Percentiles rank a stretch among this genome's conserved stretches.
phyloP scores from a whole-genome alignment of 2,888 invertebrate genomes.

The Ceramica pisi region DNA sequence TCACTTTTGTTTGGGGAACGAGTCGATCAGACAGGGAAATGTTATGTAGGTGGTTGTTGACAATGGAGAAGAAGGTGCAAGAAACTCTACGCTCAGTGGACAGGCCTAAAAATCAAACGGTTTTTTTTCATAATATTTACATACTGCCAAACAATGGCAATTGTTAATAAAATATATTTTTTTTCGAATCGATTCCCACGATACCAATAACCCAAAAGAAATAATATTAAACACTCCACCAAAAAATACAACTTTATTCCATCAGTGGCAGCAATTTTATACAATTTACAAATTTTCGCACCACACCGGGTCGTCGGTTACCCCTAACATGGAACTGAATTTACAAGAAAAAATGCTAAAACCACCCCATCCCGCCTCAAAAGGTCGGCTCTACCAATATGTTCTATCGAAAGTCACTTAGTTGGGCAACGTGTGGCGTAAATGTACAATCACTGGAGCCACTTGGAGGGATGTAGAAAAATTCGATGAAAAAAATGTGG shows the following conservation, averaged over 20 bases:
- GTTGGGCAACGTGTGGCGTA: slow-evolving; percentile 71
- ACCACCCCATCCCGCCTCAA: slow-evolving; percentile 78
- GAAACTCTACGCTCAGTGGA: too few species aligned
- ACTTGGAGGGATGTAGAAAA: slow-evolving; percentile 67
- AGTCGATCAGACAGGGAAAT: too few species aligned
- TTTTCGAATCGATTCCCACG: background rate
- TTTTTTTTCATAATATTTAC: too few species aligned
- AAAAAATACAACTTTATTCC: slow-evolving; percentile 55
- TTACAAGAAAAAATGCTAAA: slow-evolving; percentile 85
- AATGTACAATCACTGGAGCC: slow-evolving; percentile 71
- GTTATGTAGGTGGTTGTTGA: too few species aligned
- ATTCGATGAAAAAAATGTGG: slow-evolving; percentile 32
- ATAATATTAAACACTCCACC: slow-evolving; percentile 38
- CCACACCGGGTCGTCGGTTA: slow-evolving; percentile 55
- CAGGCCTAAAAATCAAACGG: too few species aligned
- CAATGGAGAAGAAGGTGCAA: too few species aligned
- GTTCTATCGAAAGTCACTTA: slow-evolving; percentile 88
- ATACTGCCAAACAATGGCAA: too few species aligned
- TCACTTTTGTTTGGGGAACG: too few species aligned
- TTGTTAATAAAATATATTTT: background rate
- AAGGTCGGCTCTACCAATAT: slow-evolving; percentile 81
- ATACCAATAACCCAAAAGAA: slow-evolving; percentile 4
- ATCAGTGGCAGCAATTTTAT: slow-evolving; percentile 51
- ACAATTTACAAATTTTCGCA: slow-evolving; percentile 71
- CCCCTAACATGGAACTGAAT: slow-evolving; percentile 72